Base-by-base conservation (phyloP, 2,113 vertebrate genomes). In the Anolis sagrei region DNA sequence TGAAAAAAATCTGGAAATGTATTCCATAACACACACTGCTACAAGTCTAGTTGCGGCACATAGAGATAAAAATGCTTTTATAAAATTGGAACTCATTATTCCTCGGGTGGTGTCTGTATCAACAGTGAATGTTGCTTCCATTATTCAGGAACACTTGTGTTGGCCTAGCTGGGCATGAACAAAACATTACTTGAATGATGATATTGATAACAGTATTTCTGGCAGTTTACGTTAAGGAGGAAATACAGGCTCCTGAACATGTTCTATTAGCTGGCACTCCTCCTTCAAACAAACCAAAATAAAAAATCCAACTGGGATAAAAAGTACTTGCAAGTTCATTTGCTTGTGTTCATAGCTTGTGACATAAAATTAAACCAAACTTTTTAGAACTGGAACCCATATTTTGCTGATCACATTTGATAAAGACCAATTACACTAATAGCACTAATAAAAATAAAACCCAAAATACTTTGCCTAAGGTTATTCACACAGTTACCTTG, bases 61-160 rank as follows among this genome's bases (percentile, higher is more conserved):
- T 0, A 0, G 44, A 75, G 81, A 19, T 66, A 86, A 86, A 79
- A 75, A 61, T 39, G 69, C 0, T 83, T 89, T n/a, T 25, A 34
- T 27, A 23, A 1, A 27, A 7, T 14, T 78, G 54, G 39, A 44
- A 44, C 39, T 44, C 39, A 44, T 44, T 4, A 44, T 58, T 58
- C 3, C 39, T 69, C 86, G 39, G 75, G 82, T 79, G 5, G 61
- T 91, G 84, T 49, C 77, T 27, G 86, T 58, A 61, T 81, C 64
- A 32, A 4, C 54, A 89, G 54, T 44, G 16, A 0, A 0, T 25
- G 54, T 93, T 34, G 87, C 25, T 54, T 85, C 86, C 54, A 58
- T 25, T 87, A 32, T 72, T 79, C 83, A 87, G 62, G 44, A 87
- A 79, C 82, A 34, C 91, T 87, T 87, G 58, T 79, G 82, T 92